Evolutionary conservation across 2,888 invertebrate species (phyloP).

Genomic region (Itoplectis maculator): DNA sequence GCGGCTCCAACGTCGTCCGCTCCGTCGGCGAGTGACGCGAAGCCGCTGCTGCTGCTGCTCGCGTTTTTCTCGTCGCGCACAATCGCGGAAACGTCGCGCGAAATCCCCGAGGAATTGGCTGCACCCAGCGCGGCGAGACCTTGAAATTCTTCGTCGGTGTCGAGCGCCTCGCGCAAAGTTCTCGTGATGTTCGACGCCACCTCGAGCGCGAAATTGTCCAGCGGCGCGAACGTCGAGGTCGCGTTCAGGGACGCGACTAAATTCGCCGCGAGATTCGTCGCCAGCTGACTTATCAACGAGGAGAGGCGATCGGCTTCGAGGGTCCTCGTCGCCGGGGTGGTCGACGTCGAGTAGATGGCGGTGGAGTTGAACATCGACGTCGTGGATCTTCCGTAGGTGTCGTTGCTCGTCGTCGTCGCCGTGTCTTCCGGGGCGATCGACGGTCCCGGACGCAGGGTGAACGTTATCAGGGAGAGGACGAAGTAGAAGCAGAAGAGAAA

Average conservation of each 20-base stretch:
- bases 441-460: conserved; percentile 95
- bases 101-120: conserved; percentile 53
- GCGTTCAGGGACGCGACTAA: conserved; percentile 72
- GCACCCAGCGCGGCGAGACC: conserved; percentile 37
- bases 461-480: conserved; percentile 93
- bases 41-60: too few species aligned
- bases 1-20: conserved; percentile 12
- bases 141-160: conserved; percentile 61
- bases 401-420: conserved; percentile 60
- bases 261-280: conserved; percentile 74
- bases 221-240: conserved; percentile 66
- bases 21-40: conserved; percentile 40
- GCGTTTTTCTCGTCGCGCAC: conserved; percentile 40
- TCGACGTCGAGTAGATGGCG: conserved; percentile 44
- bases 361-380: conserved; percentile 51
- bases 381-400: conserved; percentile 61
- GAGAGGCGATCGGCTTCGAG: conserved; percentile 72
- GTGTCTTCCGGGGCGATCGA: conserved; percentile 33
- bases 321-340: conserved; percentile 49
- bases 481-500: conserved; percentile 96
- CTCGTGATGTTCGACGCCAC: conserved; percentile 76
- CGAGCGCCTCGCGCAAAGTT: conserved; percentile 72
- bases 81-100: conserved; percentile 54
- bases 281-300: conserved; percentile 70
- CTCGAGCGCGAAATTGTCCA: conserved; percentile 73